These are phyloP conservation scores for Gobionotothen gibberifrons DNA, from an alignment of 2,797 vertebrate genomes.

Conservation along the genomic window DNA sequence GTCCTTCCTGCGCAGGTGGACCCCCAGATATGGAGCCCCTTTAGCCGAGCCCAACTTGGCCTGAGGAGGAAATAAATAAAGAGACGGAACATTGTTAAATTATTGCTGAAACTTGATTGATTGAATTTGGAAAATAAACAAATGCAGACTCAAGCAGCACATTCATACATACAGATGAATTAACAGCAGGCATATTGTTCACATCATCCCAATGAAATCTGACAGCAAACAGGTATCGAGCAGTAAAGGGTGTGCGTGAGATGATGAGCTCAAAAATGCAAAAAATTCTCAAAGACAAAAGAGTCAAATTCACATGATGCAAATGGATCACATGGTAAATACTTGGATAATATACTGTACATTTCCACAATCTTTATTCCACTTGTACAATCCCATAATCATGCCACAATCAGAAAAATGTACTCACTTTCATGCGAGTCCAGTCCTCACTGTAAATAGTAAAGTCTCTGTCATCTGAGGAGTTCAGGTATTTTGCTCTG, in stretches of 20 bases:
- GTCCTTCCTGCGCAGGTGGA: slow-evolving; percentile 94
- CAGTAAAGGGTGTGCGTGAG: background rate
- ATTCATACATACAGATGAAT: background rate
- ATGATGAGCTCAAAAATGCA: background rate
- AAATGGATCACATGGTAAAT: background rate
- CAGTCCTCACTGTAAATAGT: slow-evolving; percentile 91
- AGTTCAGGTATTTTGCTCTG: slow-evolving; percentile 88
- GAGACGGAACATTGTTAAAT: background rate
- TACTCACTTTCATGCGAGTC: slow-evolving; percentile 90
- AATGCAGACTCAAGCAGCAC: background rate
- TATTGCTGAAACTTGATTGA: background rate
- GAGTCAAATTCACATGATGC: background rate
- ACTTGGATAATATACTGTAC: background rate
- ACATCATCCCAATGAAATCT: too few species aligned
- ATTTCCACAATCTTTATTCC: background rate
- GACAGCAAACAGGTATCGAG: background rate
- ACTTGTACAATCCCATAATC: background rate
- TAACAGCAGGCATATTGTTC: too few species aligned
- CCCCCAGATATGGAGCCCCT: slow-evolving; percentile 92
- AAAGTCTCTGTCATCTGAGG: slow-evolving; percentile 87
- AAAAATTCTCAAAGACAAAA: background rate
- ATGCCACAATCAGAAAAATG: background rate
- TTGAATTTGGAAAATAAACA: background rate
- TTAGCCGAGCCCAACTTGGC: slow-evolving; percentile 86
- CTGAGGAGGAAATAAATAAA: slow-evolving; percentile 72